A percentile compares a stretch with the other conserved stretches of the same genome.
phyloP scores from a whole-genome alignment of 92 coral and sea anemone species.

The Plumapathes pennacea region DNA sequence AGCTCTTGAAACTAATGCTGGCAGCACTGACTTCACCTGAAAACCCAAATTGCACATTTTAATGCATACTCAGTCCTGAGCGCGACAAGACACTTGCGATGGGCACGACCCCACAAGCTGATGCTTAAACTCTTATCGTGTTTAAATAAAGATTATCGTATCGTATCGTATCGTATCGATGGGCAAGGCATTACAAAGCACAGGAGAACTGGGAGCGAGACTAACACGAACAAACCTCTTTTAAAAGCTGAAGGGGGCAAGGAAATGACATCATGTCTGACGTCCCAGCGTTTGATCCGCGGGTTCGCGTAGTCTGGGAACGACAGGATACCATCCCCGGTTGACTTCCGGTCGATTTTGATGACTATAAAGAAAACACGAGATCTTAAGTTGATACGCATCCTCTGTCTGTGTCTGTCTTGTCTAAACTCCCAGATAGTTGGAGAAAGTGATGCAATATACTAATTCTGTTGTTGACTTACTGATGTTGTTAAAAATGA shows the following conservation, averaged over 20 bases:
- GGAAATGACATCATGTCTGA: slow-evolving; percentile 79
- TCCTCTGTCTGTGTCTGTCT: too few relatives aligned
- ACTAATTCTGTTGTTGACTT: slow-evolving; percentile 3
- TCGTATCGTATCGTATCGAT: too few relatives aligned
- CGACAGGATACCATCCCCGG: slow-evolving; percentile 72
- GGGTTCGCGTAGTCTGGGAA: slow-evolving; percentile 90
- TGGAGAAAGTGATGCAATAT: background rate
- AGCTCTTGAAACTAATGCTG: slow-evolving; percentile 85
- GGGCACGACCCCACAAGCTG: too few relatives aligned
- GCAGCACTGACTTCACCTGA: slow-evolving; percentile 81
- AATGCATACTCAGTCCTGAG: too few relatives aligned
- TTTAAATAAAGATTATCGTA: too few relatives aligned
- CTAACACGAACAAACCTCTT: slow-evolving; percentile 50
- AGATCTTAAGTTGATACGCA: too few relatives aligned
- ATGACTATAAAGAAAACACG: slow-evolving; percentile 28
- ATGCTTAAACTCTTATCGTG: too few relatives aligned
- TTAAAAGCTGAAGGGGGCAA: slow-evolving; percentile 83
- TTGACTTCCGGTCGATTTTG: slow-evolving; percentile 75
- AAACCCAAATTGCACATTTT: background rate
- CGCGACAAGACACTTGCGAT: too few relatives aligned
- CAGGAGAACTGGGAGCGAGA: too few relatives aligned
- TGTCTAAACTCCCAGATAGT: too few relatives aligned
- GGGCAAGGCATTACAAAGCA: too few relatives aligned
- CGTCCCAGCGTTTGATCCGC: slow-evolving; percentile 83
- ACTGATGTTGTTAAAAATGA: slow-evolving; percentile 88